Base-by-base conservation (phyloP, 1,140 invertebrate species). In the Trypoxylus dichotomus region DNA sequence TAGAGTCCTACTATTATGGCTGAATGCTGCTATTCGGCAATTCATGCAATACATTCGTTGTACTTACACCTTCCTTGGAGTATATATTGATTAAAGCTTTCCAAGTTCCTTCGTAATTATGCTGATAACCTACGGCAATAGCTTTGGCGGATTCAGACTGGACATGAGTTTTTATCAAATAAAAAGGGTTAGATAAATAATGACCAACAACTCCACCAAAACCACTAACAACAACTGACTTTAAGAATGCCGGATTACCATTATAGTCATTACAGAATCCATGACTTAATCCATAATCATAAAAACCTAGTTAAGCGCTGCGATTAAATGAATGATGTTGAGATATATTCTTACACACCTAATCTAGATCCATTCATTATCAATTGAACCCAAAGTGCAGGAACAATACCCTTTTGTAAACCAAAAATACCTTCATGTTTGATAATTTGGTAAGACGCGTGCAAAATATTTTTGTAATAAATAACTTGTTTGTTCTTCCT, bases 51-150 rank as follows among this genome's bases (percentile, higher is more conserved):
- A 68, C 24, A 24, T 6, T 13, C 5, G 24, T 19, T 47, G 32
- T 43, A 75, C 74, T 75, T 72, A 94, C 83, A n/a, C 96, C 96
- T 83, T 92, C 90, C 72, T 91, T 86, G n/a, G 83, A 87, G 85
- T 93, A 95, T 73, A 96, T 91, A 60, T 88, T 86, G 25, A 79
- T 82, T 0, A 97, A 87, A 0, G 94, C 96, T 58, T 89, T 84
- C 19, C 88, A 85, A 81, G 94, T 93, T 13, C 93, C 91, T 27
- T 87, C 85, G 83, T 96, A 92, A 2, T 89, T 83, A 83, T 97
- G 96, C 82, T 97, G 96, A 86, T 94, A 90, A 0, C 96, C 96
- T 0, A 97, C 96, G 11, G 96, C 95, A 79, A 97, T 96, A 5
- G 89, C 87, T 72, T 88, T 87, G 2, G 91, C 91, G 0, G 92